Evolutionary conservation across 2,113 vertebrate species (phyloP).

Genomic region (Geothlypis trichas): DNA sequence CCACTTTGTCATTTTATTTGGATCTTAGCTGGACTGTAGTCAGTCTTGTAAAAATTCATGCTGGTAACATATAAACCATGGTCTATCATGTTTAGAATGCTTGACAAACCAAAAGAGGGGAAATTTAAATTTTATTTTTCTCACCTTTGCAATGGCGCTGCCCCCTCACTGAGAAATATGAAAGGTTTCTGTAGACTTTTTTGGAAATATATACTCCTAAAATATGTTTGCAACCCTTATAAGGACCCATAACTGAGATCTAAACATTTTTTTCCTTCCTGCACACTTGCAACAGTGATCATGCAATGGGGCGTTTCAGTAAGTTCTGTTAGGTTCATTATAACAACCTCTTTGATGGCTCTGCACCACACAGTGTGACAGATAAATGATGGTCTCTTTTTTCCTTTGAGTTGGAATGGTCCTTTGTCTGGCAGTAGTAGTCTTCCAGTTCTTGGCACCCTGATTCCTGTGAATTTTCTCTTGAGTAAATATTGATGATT

Average conservation of each 20-base stretch:
- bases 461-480: not conserved
- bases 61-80: not conserved
- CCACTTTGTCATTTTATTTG: not conserved
- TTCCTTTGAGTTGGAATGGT: not conserved
- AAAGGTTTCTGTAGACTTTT: not conserved
- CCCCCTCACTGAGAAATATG: not conserved
- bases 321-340: not conserved
- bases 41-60: not conserved
- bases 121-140: not conserved
- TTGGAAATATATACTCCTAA: not conserved
- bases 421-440: not conserved
- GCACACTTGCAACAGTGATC: not conserved
- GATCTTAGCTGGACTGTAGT: not conserved
- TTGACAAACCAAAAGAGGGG: not conserved
- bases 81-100: not conserved
- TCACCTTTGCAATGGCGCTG: not conserved
- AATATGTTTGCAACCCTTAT: not conserved
- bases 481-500: not conserved
- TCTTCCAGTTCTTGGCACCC: not conserved
- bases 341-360: not conserved
- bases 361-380: accelerated
- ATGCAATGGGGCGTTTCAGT: not conserved
- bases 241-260: not conserved
- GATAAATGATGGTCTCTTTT: not conserved
- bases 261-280: not conserved